phyloP scores from a whole-genome alignment of 2,888 invertebrate species.

The Hydrotaea diabolus region DNA sequence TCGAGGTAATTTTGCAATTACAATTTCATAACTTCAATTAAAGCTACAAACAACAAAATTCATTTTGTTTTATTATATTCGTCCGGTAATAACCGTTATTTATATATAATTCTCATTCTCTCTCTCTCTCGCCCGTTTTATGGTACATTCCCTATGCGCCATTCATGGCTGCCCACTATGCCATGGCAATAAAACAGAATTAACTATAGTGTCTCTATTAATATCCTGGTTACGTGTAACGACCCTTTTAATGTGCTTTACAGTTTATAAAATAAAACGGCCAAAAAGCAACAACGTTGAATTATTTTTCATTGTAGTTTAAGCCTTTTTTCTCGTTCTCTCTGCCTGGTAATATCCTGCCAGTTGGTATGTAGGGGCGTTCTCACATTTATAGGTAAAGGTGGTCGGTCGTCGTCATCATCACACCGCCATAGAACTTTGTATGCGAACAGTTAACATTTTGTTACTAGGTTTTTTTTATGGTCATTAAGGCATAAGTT shows the following conservation, averaged over 20 bases:
- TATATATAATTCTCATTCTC: conserved; percentile 42
- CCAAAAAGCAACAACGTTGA: conserved; percentile 9
- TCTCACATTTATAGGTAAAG: neutral
- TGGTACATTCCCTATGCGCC: conserved; percentile 32
- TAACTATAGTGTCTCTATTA: conserved; percentile 67
- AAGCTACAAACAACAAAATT: conserved; percentile 13
- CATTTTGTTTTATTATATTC: conserved; percentile 49
- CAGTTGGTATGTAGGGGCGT: neutral
- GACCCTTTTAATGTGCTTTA: conserved; percentile 65
- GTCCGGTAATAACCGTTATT: conserved; percentile 62
- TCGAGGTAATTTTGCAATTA: conserved; percentile 1
- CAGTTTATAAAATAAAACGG: conserved; percentile 50
- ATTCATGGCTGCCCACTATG: neutral
- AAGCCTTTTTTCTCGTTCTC: conserved; percentile 25
- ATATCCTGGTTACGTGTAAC: conserved; percentile 67
- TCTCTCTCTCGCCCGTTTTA: conserved; percentile 2
- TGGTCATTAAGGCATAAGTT: conserved; percentile 64
- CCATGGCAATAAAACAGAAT: conserved; percentile 65
- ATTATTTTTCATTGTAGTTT: conserved; percentile 15
- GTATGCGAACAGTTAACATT: conserved; percentile 31
- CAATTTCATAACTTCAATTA: conserved; percentile 51
- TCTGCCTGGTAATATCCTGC: neutral
- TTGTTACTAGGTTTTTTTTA: conserved; percentile 52
- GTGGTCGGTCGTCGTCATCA: neutral
- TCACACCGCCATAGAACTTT: neutral